A percentile compares a stretch with the other conserved stretches of the same genome.
Evolutionary conservation across 2,797 vertebrate species (phyloP).

Genomic region (Ataeniobius toweri): DNA sequence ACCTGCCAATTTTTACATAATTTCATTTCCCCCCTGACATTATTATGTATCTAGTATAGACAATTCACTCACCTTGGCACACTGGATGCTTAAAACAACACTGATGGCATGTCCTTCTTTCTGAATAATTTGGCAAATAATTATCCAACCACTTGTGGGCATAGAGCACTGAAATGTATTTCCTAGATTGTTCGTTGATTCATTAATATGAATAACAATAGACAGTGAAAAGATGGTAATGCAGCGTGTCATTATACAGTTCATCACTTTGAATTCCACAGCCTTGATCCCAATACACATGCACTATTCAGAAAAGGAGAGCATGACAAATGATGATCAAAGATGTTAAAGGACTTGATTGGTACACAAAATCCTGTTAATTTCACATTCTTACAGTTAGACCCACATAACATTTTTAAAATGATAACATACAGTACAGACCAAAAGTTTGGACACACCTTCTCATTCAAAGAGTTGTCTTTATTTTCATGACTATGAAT

Average conservation of each 20-base stretch:
- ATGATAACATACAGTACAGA: background rate
- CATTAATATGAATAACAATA: background rate
- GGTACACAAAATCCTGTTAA: background rate
- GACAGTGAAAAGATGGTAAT: background rate
- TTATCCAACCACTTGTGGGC: background rate
- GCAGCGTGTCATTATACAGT: too few species aligned
- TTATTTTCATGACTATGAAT: too few species aligned
- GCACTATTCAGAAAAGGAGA: background rate
- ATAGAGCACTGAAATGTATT: background rate
- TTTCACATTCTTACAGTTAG: background rate
- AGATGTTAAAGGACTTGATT: background rate
- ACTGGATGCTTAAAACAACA: too few species aligned
- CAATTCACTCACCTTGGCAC: too few species aligned
- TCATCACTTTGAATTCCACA: background rate
- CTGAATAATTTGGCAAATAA: background rate
- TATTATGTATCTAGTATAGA: too few species aligned
- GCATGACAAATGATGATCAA: background rate
- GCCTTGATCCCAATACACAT: background rate
- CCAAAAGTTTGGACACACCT: too few species aligned
- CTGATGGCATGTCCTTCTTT: background rate
- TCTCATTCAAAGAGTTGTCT: too few species aligned
- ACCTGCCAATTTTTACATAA: too few species aligned
- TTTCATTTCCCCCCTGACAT: too few species aligned
- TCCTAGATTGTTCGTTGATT: too few species aligned
- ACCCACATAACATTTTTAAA: background rate